Evolutionary conservation across 2,888 invertebrate species (phyloP), one percentile per base, ranked within the genome.

Genomic region (Melinaea marsaeus): DNA sequence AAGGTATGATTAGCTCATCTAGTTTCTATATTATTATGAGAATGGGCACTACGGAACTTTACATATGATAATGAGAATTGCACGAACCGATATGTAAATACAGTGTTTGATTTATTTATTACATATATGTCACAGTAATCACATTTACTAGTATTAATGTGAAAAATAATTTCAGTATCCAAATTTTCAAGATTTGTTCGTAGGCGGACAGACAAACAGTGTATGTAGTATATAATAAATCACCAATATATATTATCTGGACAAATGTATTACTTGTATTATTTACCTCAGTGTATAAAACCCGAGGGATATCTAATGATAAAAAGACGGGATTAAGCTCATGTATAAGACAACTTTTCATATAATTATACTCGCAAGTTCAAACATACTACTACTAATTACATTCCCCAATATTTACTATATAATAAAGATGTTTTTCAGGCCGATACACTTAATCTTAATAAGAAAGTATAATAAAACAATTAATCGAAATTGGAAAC

Each of bases 301-400:
- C 60, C 57, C 62, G 55, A 46, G 57, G 60, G 54, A 63, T 32
- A 35, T 46, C 22, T 22, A 22, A 22, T 22, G 22, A 22, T 22
- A 22, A 22, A 22, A 22, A 22, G 22, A 22, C 22, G 22, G 22
- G 22, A 22, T 22, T 22, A 22, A 22, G 22, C 22, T 22, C 22
- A 22, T 22, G 22, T 22, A 22, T 22, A 22, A 22, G 1, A 22
- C 22, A 22, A 22, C 22, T 22, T 22, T 22, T 22, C 22, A 22
- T 22, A 22, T 22, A 22, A 22, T 22, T 22, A 22, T 22, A 54
- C 51, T 45, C 37, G 34, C 54, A 46, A 51, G 42, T 32, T 58
- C 47, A 55, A 13, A 6, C 9, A 42, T 42, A 42, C 6, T 22
- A 22, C 22, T 22, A 22, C 22, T 22, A 22, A 22, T 22, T 22